Base-by-base conservation (phyloP, 2,888 invertebrate genomes). In the Druceiella hillmani region DNA sequence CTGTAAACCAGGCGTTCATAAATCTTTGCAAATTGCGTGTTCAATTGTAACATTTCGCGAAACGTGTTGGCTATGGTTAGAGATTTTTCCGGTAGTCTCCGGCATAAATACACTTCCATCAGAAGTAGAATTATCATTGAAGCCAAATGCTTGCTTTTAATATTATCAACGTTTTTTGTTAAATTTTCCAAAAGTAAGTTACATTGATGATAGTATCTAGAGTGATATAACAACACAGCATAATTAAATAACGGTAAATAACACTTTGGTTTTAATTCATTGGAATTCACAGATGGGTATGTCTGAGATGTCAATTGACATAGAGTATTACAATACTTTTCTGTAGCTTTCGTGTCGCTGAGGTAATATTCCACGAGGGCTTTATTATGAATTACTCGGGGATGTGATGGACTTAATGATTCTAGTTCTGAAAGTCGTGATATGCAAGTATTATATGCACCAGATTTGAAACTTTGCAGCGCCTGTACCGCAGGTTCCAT, bases 291-390 rank as follows among this genome's bases (percentile, higher is more conserved):
- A 13, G 69, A 66, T 2, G 67, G 66, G 43, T 68, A 69, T 26
- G 53, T 55, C 14, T 78, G 69, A 2, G 74, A 75, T 35, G 77
- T 76, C 28, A 84, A 66, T 13, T 77, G 69, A 17, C 75, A 73
- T 13, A 90, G 64, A 34, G 75, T 74, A 52, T 81, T 82, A 44
- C 81, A 76, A 52, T 90, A 82, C 35, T 77, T 72, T 36, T 85
- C 83, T 9, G 83, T 78, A 52, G 85, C 83, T 49, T 78, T 83
- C 53, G 84, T 75, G 31, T 82, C 83, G 38, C 75, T 76, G 44
- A 78, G 78, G 59, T 83, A 87, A 61, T 86, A 91, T 55, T 90
- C 87, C 0, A 81, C 81, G 0, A 94, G 81, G 15, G 85, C 82
- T 62, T 84, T 86, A 57, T 95, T 94, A 54, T 90, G 90, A 28